These are phyloP conservation scores for Trachops cirrhosus DNA, from an alignment of 2,797 vertebrate genomes.

Conservation along the genomic window DNA sequence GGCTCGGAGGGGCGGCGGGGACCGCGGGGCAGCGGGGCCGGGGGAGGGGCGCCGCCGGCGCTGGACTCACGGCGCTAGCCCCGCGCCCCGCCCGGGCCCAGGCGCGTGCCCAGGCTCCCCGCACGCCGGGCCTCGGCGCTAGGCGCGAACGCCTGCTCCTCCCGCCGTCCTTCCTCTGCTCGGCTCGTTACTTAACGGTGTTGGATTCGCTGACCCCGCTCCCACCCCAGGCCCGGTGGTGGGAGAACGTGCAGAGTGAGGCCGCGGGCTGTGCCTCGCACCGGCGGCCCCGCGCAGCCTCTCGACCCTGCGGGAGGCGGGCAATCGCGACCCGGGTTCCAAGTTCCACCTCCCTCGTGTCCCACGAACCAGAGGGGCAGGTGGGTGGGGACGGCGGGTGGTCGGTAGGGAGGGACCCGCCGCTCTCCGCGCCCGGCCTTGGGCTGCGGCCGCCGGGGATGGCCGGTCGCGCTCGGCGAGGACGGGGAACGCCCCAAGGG, in stretches of 20 bases:
- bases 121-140: slow-evolving; percentile 24
- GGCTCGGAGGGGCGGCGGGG: neutral
- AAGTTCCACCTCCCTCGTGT: neutral
- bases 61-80: neutral
- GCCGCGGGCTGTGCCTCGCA: slow-evolving; percentile 8
- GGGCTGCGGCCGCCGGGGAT: neutral
- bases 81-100: slow-evolving; percentile 43
- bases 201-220: neutral
- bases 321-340: neutral
- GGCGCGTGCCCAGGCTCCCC: slow-evolving; percentile 41
- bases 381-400: slow-evolving; percentile 44
- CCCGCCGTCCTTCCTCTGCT: neutral
- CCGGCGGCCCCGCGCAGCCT: neutral
- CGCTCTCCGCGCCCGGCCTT: neutral
- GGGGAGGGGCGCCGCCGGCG: neutral
- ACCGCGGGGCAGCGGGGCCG: neutral
- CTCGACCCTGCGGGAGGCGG: neutral
- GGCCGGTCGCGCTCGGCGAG: neutral
- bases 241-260: slow-evolving; percentile 8
- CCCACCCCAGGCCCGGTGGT: neutral
- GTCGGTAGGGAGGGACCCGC: neutral
- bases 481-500: neutral
- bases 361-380: neutral
- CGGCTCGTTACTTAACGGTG: neutral
- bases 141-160: neutral